A percentile compares a stretch with the other conserved stretches of the same genome.
These are phyloP conservation scores for Notodonta ziczac DNA, from an alignment of 2,888 invertebrate species.

Conservation along the genomic window DNA sequence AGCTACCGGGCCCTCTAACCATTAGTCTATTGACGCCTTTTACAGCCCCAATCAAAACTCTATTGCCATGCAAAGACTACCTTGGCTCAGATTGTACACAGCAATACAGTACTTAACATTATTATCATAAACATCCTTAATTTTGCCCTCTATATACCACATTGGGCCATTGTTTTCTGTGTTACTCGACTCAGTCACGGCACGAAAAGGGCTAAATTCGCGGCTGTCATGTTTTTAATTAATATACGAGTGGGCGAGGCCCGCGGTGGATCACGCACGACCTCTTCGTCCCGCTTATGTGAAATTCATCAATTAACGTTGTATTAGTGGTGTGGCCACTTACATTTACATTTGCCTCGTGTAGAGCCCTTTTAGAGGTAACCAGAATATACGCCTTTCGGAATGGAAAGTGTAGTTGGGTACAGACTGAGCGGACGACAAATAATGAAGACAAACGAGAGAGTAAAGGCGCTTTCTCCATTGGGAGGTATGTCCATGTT, in stretches of 20 bases:
- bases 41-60: no score
- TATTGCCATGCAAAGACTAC: no score
- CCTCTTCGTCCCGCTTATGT: conserved; percentile 57
- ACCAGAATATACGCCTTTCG: neutral
- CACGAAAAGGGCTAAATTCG: conserved; percentile 70
- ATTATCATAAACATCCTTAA: neutral
- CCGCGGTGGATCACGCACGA: conserved; percentile 51
- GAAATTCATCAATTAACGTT: conserved; percentile 70
- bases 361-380: conserved; percentile 11
- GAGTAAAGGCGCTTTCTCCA: no score
- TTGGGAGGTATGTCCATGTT: no score
- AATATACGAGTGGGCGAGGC: conserved; percentile 70
- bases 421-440: no score
- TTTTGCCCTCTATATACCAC: neutral
- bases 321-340: conserved; percentile 42
- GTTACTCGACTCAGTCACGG: conserved; percentile 51
- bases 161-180: conserved; percentile 40
- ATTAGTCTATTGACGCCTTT: no score
- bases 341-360: conserved; percentile 42
- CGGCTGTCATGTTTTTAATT: conserved; percentile 80
- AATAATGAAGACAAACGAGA: no score
- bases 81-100: no score
- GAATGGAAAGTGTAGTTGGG: no score
- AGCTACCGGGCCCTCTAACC: no score
- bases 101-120: no score